These are phyloP conservation scores for Cremastinae sp. DNA, from an alignment of 2,888 invertebrate species.

Conservation along the genomic window DNA sequence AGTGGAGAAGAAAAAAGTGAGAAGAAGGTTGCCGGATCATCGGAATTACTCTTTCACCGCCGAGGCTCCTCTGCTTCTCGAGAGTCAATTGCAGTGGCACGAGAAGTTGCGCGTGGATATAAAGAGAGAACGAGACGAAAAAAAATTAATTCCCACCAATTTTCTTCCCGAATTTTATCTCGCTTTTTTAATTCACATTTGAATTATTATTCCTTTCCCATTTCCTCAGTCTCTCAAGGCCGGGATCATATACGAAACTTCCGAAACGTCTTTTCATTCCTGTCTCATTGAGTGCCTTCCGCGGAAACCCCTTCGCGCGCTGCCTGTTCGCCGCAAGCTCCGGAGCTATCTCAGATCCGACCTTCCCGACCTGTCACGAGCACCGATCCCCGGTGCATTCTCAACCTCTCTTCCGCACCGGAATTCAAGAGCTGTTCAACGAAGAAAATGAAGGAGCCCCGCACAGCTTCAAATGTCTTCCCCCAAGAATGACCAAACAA, in stretches of 20 bases:
- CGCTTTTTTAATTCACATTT: slow-evolving; percentile 12
- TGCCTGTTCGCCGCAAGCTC: neutral
- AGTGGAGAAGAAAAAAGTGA: slow-evolving; percentile 15
- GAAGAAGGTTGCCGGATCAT: slow-evolving; percentile 22
- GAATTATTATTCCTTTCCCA: slow-evolving; percentile 23
- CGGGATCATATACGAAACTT: slow-evolving; percentile 19
- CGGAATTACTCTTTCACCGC: slow-evolving; percentile 50
- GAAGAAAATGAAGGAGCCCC: neutral
- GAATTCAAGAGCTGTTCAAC: slow-evolving; percentile 14
- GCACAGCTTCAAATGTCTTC: slow-evolving; percentile 6
- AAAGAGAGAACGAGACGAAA: slow-evolving; percentile 11
- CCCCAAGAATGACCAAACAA: slow-evolving; percentile 5
- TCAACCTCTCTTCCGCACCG: slow-evolving; percentile 6
- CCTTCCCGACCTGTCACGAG: slow-evolving; percentile 29
- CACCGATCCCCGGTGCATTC: slow-evolving; percentile 18
- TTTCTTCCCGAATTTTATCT: slow-evolving; percentile 27
- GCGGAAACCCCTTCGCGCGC: slow-evolving; percentile 4
- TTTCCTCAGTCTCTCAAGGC: neutral
- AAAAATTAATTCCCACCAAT: slow-evolving; percentile 18
- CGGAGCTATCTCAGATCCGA: slow-evolving; percentile 1
- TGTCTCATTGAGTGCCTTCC: slow-evolving; percentile 35
- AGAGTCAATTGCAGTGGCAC: slow-evolving; percentile 25
- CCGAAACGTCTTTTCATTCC: slow-evolving; percentile 12
- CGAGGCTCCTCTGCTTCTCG: slow-evolving; percentile 20
- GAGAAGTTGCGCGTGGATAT: slow-evolving; percentile 6